phyloP scores from a whole-genome alignment of 2,888 invertebrate genomes.

The Tachina fera region DNA sequence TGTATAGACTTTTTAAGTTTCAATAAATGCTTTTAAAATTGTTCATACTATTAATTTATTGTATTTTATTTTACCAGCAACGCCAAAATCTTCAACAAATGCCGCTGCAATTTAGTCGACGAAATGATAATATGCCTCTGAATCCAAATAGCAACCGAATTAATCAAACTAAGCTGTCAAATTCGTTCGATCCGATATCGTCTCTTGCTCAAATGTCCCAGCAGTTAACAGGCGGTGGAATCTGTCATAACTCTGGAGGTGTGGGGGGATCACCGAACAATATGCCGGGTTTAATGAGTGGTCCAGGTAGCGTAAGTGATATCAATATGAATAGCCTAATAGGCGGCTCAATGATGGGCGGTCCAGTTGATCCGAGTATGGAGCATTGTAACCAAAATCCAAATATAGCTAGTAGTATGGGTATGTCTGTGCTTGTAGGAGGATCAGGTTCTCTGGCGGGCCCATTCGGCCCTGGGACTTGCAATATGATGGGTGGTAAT shows the following conservation, averaged over 20 bases:
- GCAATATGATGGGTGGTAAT: slow-evolving; percentile 74
- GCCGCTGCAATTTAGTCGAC: slow-evolving; percentile 81
- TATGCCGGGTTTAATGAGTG: slow-evolving; percentile 58
- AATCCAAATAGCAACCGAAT: slow-evolving; percentile 86
- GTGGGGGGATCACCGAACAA: slow-evolving; percentile 73
- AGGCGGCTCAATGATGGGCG: slow-evolving; percentile 77
- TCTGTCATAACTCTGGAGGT: slow-evolving; percentile 83
- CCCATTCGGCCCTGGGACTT: slow-evolving; percentile 75
- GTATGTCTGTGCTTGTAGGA: slow-evolving; percentile 62
- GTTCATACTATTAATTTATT: not conserved
- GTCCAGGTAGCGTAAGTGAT: slow-evolving; percentile 74
- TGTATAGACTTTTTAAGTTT: too few species aligned
- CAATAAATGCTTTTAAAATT: too few species aligned
- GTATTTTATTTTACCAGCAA: slow-evolving; percentile 57
- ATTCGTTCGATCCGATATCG: slow-evolving; percentile 94
- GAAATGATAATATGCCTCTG: slow-evolving; percentile 86
- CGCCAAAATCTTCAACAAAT: slow-evolving; percentile 76
- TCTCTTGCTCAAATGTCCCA: slow-evolving; percentile 98
- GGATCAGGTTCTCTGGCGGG: slow-evolving; percentile 72
- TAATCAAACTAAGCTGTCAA: slow-evolving; percentile 86
- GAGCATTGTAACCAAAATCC: slow-evolving; percentile 78
- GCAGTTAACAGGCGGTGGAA: slow-evolving; percentile 92
- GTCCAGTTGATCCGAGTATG: slow-evolving; percentile 81
- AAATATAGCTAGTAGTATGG: slow-evolving; percentile 63
- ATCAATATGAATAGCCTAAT: slow-evolving; percentile 74